Conservation (phyloP, 2,797 vertebrate genomes). For the Coranthus polyacanthus region DNA sequence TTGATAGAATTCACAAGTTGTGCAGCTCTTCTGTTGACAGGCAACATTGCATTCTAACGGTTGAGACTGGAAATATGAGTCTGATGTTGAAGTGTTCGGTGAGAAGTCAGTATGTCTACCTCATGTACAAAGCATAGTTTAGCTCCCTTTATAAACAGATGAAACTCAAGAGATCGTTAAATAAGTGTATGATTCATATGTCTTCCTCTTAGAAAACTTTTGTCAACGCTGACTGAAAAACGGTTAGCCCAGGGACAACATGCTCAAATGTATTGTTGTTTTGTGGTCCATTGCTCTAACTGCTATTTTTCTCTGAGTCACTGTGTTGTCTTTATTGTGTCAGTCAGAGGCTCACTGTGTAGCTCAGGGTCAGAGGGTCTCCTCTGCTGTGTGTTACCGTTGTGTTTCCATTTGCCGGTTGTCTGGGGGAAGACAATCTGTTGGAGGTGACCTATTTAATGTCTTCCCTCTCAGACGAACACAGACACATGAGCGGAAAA, state of each 20-base stretch:
- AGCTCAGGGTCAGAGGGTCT: slow-evolving; percentile 39
- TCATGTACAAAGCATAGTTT: no score
- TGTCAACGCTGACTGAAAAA: background rate
- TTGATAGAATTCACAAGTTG: slow-evolving; percentile 7
- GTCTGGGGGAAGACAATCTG: slow-evolving; percentile 77
- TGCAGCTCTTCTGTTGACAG: background rate
- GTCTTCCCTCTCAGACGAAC: slow-evolving; percentile 44
- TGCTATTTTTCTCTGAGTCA: slow-evolving; percentile 14
- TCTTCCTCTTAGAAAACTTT: background rate
- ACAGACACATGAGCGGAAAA: slow-evolving; percentile 34
- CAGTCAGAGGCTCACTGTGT: slow-evolving; percentile 26
- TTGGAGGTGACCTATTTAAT: slow-evolving; percentile 85
- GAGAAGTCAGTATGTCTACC: no score
- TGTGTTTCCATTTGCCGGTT: slow-evolving; percentile 64
- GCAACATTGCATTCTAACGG: background rate
- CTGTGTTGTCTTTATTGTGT: slow-evolving; percentile 5
- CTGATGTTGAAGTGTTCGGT: no score
- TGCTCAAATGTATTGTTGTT: background rate
- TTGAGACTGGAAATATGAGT: no score
- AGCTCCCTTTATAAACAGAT: no score
- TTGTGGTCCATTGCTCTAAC: background rate
- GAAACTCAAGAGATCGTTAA: no score
- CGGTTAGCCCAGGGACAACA: background rate
- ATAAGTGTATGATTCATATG: no score
- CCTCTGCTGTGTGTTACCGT: slow-evolving; percentile 33